Evolutionary conservation across 2,113 vertebrate species (phyloP), one percentile per base, ranked within the genome.

Genomic region (Atlantisia rogersi): DNA sequence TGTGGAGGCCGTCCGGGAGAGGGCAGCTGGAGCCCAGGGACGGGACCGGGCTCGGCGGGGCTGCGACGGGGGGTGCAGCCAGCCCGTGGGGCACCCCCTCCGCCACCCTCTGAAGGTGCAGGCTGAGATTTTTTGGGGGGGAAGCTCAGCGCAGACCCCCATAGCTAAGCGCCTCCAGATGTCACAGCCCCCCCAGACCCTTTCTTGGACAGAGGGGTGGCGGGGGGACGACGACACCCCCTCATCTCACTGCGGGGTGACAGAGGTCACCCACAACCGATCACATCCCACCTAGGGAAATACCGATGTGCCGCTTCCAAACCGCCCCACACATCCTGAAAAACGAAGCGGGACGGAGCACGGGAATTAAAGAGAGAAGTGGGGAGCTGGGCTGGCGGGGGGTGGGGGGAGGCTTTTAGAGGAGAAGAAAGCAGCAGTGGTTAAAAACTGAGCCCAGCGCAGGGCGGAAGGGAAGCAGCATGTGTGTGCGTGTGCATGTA

Each of bases 381-480:
- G 67, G 35, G 58, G 21, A 88, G 67, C 17, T 18, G 44, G 14
- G 40, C 8, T 0, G 3, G 10, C 2, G 53, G 92, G 78, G 39
- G n/a, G 75, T 6, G 18, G 17, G 20, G 16, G 0, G 35, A 67
- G n/a, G 46, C 13, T n/a, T 77, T 71, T 35, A 5, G 3, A 52
- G 52, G 46, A 92, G 75, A 32, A 53, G 75, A 62, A 92, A 70
- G 71, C 53, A 14, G 90, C 86, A 90, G 69, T 93, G 73, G 90
- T 95, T 96, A 93, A 90, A 92, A 69, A 82, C 86, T 50, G 88
- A 83, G 50, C 50, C 42, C 29, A 2, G 62, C 0, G 63, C 75
- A 12, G 82, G 82, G 95, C 82, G 64, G 92, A 96, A 94, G 92
- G 96, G 92, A 94, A 93, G 96, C 63, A 3, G 88, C 15, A 8